Evolutionary conservation across 2,888 invertebrate genomes (phyloP).

Genomic region (Gonocerus acuteangulatus): DNA sequence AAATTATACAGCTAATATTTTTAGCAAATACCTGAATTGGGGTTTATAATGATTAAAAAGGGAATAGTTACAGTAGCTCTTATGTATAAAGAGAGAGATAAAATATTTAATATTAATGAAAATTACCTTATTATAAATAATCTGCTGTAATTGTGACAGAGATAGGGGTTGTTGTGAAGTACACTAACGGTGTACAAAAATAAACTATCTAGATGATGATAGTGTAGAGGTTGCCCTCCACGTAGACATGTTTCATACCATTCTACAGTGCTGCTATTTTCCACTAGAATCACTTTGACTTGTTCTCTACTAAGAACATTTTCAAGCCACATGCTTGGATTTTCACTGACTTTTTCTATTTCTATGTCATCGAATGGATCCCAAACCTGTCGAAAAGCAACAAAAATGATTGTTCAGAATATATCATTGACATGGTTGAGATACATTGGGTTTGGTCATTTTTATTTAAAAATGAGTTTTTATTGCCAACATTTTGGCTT

Average conservation of each 20-base stretch:
- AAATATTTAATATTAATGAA: neutral
- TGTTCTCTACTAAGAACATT: slow-evolving; percentile 7
- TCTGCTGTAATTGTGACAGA: slow-evolving; percentile 12
- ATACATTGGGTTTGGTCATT: no score
- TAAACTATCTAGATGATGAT: slow-evolving; percentile 14
- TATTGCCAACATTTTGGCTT: no score
- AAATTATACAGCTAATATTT: no score
- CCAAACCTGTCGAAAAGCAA: slow-evolving; percentile 15
- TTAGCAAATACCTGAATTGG: no score
- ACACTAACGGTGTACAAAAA: slow-evolving; percentile 16
- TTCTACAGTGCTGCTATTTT: neutral
- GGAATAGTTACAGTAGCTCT: no score
- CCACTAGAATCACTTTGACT: slow-evolving; percentile 12
- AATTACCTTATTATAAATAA: slow-evolving; percentile 21
- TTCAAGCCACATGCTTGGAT: slow-evolving; percentile 13
- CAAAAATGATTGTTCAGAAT: no score
- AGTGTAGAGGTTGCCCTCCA: neutral
- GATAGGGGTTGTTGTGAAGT: slow-evolving; percentile 19
- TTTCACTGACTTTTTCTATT: slow-evolving; percentile 23
- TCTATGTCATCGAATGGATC: slow-evolving; percentile 12
- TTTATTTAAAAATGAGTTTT: no score
- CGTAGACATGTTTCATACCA: neutral
- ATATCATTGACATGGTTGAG: no score
- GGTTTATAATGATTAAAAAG: no score
- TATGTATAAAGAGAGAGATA: no score